A percentile compares a stretch with the other conserved stretches of the same genome.
These are phyloP conservation scores for Pissodes strobi DNA, from an alignment of 1,140 invertebrate genomes.

Conservation along the genomic window DNA sequence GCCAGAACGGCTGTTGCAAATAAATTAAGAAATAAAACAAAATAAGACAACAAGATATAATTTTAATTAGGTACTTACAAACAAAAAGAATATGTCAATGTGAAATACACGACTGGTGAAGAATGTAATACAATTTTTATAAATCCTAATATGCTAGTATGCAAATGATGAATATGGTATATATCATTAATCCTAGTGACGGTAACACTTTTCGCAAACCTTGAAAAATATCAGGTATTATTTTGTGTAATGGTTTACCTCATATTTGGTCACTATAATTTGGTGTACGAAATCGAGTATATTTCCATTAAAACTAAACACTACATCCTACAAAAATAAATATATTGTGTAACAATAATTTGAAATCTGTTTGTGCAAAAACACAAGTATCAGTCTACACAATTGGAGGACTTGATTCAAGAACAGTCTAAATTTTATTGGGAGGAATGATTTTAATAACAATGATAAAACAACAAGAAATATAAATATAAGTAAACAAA, in stretches of 20 bases:
- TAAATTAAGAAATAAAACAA: too few species aligned
- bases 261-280: conserved; percentile 3
- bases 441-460: too few species aligned
- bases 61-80: conserved; percentile 2
- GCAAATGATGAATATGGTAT: too few species aligned
- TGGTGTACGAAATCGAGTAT: not conserved
- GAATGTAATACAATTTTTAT: too few species aligned
- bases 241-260: not conserved
- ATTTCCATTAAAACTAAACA: conserved; percentile 14
- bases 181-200: not conserved
- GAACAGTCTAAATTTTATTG: not conserved
- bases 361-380: conserved; percentile 15
- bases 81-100: conserved; percentile 1
- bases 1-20: too few species aligned
- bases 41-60: not conserved
- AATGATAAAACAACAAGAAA: too few species aligned
- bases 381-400: conserved; percentile 26
- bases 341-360: conserved; percentile 26
- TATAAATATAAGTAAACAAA: too few species aligned
- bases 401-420: not conserved
- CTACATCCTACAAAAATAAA: conserved; percentile 31
- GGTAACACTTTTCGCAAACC: conserved; percentile 1
- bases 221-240: conserved; percentile 6
- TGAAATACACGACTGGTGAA: too few species aligned
- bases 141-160: too few species aligned